phyloP scores from a whole-genome alignment of 1,140 invertebrate genomes.

The Diachasma alloeum region DNA sequence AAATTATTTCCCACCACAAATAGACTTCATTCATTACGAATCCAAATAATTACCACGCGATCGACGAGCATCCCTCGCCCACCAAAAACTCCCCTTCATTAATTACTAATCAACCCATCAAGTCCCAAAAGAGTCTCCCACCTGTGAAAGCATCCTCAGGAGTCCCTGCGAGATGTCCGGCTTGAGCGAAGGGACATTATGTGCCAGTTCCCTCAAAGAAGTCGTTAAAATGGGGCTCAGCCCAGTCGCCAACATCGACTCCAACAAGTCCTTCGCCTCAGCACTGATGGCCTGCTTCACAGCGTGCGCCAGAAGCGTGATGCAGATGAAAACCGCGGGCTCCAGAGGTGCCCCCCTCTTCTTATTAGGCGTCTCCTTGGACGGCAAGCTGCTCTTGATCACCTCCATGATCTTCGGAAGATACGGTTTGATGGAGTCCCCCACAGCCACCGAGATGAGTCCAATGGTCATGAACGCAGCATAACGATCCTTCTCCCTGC shows the following conservation, averaged over 20 bases:
- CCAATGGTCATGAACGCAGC: constrained; percentile 91
- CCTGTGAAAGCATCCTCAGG: constrained; percentile 82
- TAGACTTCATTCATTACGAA: too few relatives aligned
- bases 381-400: constrained; percentile 82
- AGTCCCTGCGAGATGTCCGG: constrained; percentile 92
- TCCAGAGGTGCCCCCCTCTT: constrained; percentile 78
- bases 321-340: constrained; percentile 91
- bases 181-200: constrained; percentile 87
- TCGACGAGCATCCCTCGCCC: too few relatives aligned
- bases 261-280: constrained; percentile 87
- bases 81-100: too few relatives aligned
- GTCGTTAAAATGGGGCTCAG: constrained; percentile 90
- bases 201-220: constrained; percentile 88
- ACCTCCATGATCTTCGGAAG: constrained; percentile 87
- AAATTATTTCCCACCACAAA: too few relatives aligned
- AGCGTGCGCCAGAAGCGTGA: constrained; percentile 91
- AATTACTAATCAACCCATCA: too few relatives aligned
- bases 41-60: too few relatives aligned
- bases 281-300: constrained; percentile 77
- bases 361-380: constrained; percentile 78
- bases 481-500: constrained; percentile 83
- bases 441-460: constrained; percentile 89
- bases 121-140: too few relatives aligned
- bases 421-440: constrained; percentile 80
- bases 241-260: constrained; percentile 91